Evolutionary conservation across 2,113 vertebrate genomes (phyloP).

Genomic region (Cardinalis cardinalis): DNA sequence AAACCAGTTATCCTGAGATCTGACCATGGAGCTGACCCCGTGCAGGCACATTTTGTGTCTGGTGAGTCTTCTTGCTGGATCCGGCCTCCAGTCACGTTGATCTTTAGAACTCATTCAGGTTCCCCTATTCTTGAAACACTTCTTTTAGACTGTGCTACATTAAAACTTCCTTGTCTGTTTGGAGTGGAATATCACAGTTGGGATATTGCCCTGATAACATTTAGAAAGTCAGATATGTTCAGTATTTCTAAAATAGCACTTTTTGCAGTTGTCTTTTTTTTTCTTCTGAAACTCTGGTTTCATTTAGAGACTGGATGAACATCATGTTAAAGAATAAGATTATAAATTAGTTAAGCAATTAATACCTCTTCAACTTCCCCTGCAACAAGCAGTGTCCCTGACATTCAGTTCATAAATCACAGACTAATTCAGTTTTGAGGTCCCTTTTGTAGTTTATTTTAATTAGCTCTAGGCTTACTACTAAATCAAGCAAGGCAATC

Average conservation of each 20-base stretch:
- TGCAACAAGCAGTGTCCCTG: constrained; percentile 21
- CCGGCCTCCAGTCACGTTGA: neutral
- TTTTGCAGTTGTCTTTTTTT: neutral
- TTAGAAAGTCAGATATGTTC: neutral
- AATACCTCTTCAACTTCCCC: constrained; percentile 29
- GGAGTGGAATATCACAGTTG: neutral
- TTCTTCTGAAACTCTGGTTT: neutral
- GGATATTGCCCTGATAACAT: neutral
- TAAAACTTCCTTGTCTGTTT: neutral
- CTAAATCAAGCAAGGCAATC: neutral
- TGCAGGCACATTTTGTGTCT: neutral
- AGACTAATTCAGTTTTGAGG: constrained; percentile 49
- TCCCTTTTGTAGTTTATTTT: constrained; percentile 51
- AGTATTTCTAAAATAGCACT: neutral
- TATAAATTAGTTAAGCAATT: constrained; percentile 35
- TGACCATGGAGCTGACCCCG: neutral
- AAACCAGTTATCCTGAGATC: neutral
- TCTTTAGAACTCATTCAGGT: neutral
- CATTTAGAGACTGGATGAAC: neutral
- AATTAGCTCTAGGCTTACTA: constrained; percentile 39
- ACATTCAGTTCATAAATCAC: constrained; percentile 44
- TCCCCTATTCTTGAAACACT: neutral
- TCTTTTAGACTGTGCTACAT: neutral
- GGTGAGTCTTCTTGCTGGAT: neutral
- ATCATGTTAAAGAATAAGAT: constrained; percentile 21